phyloP scores from a whole-genome alignment of 1,140 invertebrate genomes.

The Calycopis cecrops region DNA sequence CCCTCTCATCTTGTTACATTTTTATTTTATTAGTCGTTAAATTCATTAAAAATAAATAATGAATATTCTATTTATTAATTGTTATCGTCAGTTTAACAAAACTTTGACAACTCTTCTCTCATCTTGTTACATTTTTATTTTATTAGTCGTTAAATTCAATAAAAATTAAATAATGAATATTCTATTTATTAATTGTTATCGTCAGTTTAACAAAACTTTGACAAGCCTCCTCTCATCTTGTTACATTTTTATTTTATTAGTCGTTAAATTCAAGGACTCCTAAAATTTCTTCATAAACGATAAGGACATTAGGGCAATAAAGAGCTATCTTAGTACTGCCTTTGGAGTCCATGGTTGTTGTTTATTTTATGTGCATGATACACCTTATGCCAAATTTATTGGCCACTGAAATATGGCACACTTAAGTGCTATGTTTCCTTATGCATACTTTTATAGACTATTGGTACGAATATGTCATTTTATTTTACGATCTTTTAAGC shows the following conservation, averaged over 20 bases:
- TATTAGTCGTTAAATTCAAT: too few relatives aligned
- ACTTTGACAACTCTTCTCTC: too few relatives aligned
- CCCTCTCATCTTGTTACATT: too few relatives aligned
- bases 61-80: too few relatives aligned
- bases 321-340: slow-evolving; percentile 21
- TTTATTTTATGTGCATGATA: slow-evolving; percentile 47
- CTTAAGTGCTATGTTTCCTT: slow-evolving; percentile 4
- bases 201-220: neutral
- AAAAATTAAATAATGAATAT: too few relatives aligned
- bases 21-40: too few relatives aligned
- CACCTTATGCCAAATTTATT: slow-evolving; percentile 51
- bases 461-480: too few relatives aligned
- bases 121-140: too few relatives aligned
- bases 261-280: slow-evolving; percentile 8
- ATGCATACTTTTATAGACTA: neutral
- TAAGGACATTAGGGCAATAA: slow-evolving; percentile 21
- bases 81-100: too few relatives aligned
- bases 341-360: slow-evolving; percentile 30
- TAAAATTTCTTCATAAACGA: slow-evolving; percentile 24
- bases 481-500: too few relatives aligned
- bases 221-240: neutral
- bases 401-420: slow-evolving; percentile 42
- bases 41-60: too few relatives aligned
- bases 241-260: slow-evolving; percentile 5
- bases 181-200: too few relatives aligned